Conservation (phyloP, 2,888 invertebrate species). For the Drosophila parthenogenetica region DNA sequence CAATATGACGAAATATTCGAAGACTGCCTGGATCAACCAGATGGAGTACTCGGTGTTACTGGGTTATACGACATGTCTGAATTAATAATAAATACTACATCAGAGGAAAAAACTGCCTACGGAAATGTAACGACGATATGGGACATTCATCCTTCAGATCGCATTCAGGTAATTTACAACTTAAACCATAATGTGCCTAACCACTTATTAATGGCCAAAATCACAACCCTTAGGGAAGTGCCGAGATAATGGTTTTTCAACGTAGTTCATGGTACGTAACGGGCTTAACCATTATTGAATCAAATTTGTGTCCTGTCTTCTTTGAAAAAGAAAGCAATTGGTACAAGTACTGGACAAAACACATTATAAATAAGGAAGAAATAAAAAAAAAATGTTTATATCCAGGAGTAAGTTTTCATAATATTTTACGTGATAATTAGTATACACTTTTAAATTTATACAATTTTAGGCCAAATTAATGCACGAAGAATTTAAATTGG, state of each 20-base stretch:
- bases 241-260: neutral
- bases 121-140: neutral
- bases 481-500: neutral
- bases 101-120: neutral
- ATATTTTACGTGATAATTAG: neutral
- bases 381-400: neutral
- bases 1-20: neutral
- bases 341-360: neutral
- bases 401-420: neutral
- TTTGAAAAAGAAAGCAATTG: neutral
- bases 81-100: neutral
- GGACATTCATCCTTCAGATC: neutral
- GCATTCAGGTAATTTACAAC: neutral
- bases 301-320: neutral
- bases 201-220: neutral
- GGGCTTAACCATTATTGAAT: neutral
- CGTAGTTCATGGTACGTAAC: neutral
- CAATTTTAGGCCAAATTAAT: conserved; percentile 4
- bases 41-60: neutral
- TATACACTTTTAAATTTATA: neutral
- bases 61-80: neutral
- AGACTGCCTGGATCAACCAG: neutral
- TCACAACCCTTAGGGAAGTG: neutral
- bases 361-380: neutral
- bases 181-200: too few species aligned